These are phyloP conservation scores for Nesometra sesokonis DNA, from an alignment of 35 echinoderm and acorn worm species.

Conservation along the genomic window DNA sequence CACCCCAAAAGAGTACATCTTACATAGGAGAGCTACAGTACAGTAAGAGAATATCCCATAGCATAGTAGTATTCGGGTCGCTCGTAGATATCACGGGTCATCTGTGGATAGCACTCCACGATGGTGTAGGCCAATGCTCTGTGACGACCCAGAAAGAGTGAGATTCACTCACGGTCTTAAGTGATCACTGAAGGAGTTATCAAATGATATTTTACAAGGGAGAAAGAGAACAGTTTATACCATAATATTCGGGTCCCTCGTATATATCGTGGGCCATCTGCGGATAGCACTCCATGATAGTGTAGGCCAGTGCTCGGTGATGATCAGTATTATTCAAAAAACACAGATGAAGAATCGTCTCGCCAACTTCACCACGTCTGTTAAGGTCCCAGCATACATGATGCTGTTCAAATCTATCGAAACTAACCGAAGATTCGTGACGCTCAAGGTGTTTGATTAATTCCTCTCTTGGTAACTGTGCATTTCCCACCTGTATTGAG, in stretches of 20 bases:
- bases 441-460: constrained; percentile 39
- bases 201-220: background rate
- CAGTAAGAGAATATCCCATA: background rate
- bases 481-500: background rate
- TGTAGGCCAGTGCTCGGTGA: constrained; percentile 53
- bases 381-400: constrained; percentile 66
- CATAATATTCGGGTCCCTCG: constrained; percentile 82
- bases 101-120: constrained; percentile 44
- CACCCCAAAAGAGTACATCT: too few species aligned
- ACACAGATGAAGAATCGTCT: constrained; percentile 86
- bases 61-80: constrained; percentile 80
- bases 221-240: background rate
- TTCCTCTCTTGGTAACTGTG: constrained; percentile 29
- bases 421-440: constrained; percentile 20
- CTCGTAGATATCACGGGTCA: constrained; percentile 76
- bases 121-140: constrained; percentile 50
- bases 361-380: constrained; percentile 70
- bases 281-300: constrained; percentile 56
- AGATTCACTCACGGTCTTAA: too few species aligned
- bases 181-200: background rate
- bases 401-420: constrained; percentile 62
- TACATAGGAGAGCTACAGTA: too few species aligned
- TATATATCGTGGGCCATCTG: constrained; percentile 62
- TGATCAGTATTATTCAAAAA: constrained; percentile 67
- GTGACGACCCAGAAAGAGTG: too few species aligned